Evolutionary conservation across 2,888 invertebrate genomes (phyloP).

Genomic region (Hyposoter didymator): DNA sequence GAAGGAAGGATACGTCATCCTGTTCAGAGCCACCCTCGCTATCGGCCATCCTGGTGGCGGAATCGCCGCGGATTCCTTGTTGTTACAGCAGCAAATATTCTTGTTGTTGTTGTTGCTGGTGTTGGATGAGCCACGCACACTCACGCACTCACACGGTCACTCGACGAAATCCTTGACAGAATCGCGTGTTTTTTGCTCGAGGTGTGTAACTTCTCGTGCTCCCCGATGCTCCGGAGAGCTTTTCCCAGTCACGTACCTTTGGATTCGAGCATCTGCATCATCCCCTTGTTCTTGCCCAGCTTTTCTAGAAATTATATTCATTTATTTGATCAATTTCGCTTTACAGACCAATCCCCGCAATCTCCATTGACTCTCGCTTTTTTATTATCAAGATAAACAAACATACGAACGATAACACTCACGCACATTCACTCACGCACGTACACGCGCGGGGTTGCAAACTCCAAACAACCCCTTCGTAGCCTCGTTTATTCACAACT

Average conservation of each 20-base stretch:
- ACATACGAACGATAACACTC: slow-evolving; percentile 9
- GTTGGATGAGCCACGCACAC: slow-evolving; percentile 44
- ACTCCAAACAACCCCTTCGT: slow-evolving; percentile 51
- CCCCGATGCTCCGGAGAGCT: slow-evolving; percentile 56
- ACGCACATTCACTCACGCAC: slow-evolving; percentile 26
- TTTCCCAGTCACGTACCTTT: slow-evolving; percentile 63
- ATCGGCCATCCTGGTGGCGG: slow-evolving; percentile 90
- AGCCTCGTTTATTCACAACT: slow-evolving; percentile 60
- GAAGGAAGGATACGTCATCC: slow-evolving; percentile 99
- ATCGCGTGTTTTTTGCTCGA: slow-evolving; percentile 23
- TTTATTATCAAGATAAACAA: neutral
- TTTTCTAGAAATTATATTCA: slow-evolving; percentile 23
- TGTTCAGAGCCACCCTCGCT: slow-evolving; percentile 98
- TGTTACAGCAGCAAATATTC: slow-evolving; percentile 22
- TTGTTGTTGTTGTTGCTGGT: neutral
- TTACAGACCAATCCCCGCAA: slow-evolving; percentile 20
- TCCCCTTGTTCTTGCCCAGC: slow-evolving; percentile 39
- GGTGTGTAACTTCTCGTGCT: slow-evolving; percentile 32
- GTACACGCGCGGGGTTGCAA: slow-evolving; percentile 1
- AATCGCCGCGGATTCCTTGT: slow-evolving; percentile 36
- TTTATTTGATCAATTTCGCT: slow-evolving; percentile 38
- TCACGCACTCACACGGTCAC: slow-evolving; percentile 19
- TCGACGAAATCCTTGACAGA: neutral
- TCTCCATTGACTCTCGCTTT: neutral
- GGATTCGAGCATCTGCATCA: slow-evolving; percentile 62